Evolutionary conservation across 2,888 invertebrate genomes (phyloP).

Genomic region (Augiades crinisus): DNA sequence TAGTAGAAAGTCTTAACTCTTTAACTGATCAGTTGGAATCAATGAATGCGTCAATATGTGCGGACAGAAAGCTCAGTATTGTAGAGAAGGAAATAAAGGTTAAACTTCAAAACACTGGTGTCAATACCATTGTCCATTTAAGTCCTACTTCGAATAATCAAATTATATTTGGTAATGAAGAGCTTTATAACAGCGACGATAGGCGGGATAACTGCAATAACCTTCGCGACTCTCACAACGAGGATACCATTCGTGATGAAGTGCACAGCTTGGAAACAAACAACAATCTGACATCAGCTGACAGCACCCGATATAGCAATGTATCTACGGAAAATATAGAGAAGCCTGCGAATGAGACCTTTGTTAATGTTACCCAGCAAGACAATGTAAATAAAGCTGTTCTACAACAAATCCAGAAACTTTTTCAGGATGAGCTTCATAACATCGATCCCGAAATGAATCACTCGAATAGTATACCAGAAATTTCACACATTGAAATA

Average conservation of each 20-base stretch:
- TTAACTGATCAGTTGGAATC: conserved; percentile 70
- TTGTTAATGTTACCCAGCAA: conserved; percentile 38
- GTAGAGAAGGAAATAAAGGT: conserved; percentile 78
- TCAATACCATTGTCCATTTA: conserved; percentile 73
- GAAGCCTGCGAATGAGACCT: conserved; percentile 32
- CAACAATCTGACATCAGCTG: conserved; percentile 44
- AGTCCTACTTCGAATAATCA: conserved; percentile 74
- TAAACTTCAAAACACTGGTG: conserved; percentile 70
- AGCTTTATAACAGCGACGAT: conserved; percentile 53
- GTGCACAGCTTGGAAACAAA: conserved; percentile 47
- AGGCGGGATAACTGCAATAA: conserved; percentile 45
- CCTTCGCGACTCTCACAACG: conserved; percentile 33
- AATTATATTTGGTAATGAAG: conserved; percentile 74
- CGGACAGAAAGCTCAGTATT: conserved; percentile 62
- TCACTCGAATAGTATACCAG: conserved; percentile 43
- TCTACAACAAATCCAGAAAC: conserved; percentile 69
- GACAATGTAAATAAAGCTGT: conserved; percentile 65
- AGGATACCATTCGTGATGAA: conserved; percentile 48
- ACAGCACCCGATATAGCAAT: conserved; percentile 32
- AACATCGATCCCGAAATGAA: conserved; percentile 43
- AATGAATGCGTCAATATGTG: conserved; percentile 63
- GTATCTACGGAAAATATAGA: conserved; percentile 26
- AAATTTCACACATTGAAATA: conserved; percentile 62
- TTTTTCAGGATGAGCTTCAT: conserved; percentile 64
- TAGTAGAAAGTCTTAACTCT: conserved; percentile 76